These are phyloP conservation scores for Cremastobaeus sp. DNA, from an alignment of 2,888 invertebrate genomes.

Conservation along the genomic window DNA sequence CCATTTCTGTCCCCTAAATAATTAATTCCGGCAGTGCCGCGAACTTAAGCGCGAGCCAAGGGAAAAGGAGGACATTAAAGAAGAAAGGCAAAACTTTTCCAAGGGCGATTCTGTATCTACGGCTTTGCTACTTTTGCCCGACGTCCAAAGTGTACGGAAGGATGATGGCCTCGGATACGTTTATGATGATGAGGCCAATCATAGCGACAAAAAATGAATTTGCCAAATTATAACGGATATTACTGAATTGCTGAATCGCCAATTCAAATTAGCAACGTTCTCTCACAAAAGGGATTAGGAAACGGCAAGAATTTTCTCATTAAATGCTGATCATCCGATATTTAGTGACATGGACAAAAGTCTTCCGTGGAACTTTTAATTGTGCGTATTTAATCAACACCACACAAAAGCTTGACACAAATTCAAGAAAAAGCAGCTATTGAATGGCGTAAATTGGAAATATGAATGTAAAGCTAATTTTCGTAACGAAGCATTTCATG, in stretches of 20 bases:
- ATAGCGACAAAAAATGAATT: slow-evolving; percentile 12
- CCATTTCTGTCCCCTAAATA: slow-evolving; percentile 79
- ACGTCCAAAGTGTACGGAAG: slow-evolving; percentile 37
- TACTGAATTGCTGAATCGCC: too few relatives aligned
- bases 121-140: slow-evolving; percentile 44
- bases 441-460: not conserved
- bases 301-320: too few relatives aligned
- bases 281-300: too few relatives aligned
- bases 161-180: slow-evolving; percentile 29
- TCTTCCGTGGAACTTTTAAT: not conserved
- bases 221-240: slow-evolving; percentile 8
- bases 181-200: slow-evolving; percentile 34
- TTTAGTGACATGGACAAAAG: too few relatives aligned
- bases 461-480: too few relatives aligned
- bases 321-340: too few relatives aligned
- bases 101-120: slow-evolving; percentile 43
- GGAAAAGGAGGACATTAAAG: slow-evolving; percentile 61
- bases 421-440: too few relatives aligned
- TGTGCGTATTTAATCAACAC: too few relatives aligned
- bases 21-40: slow-evolving; percentile 78
- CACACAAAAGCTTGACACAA: too few relatives aligned
- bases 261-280: too few relatives aligned
- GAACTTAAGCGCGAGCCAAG: slow-evolving; percentile 72
- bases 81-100: slow-evolving; percentile 62
- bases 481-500: too few relatives aligned